Conservation (phyloP, 2,113 vertebrate genomes). For the Rhagologus leucostigma region DNA sequence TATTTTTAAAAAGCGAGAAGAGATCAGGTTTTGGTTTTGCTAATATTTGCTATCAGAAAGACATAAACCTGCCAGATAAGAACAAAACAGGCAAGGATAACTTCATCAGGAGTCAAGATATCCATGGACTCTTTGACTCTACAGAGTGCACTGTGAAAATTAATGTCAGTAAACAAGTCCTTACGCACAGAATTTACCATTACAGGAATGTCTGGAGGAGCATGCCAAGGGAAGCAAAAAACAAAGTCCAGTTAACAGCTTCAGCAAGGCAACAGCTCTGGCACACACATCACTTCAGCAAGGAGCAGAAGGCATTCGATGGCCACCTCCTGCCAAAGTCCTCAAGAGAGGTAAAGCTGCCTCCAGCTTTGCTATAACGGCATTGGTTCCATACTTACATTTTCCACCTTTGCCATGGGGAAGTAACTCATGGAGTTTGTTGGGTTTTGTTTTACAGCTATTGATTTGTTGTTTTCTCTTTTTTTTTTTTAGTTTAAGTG, state of each 20-base stretch:
- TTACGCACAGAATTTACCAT: background rate
- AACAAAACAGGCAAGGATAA: background rate
- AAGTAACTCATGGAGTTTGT: background rate
- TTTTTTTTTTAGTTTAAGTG: background rate
- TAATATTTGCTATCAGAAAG: slow-evolving; percentile 6
- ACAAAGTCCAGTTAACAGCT: background rate
- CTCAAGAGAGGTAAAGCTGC: background rate
- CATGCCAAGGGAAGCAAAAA: background rate
- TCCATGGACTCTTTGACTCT: background rate
- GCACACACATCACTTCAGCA: background rate
- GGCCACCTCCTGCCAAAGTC: background rate
- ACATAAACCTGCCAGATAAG: background rate
- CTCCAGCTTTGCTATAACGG: background rate
- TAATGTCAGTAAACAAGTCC: background rate
- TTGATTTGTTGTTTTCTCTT: background rate
- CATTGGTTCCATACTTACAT: background rate
- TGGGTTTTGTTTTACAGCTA: background rate
- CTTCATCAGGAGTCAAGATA: background rate
- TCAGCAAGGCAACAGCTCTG: background rate
- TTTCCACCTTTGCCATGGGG: background rate
- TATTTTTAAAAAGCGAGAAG: slow-evolving; percentile 20
- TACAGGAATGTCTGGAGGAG: background rate
- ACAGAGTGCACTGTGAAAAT: background rate
- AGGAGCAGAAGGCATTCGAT: background rate
- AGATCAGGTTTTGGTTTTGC: slow-evolving; percentile 26